A percentile compares a stretch with the other conserved stretches of the same genome.
These are phyloP conservation scores for Caenorhabditis imperialis DNA, from an alignment of 2,888 invertebrate genomes.

Conservation along the genomic window DNA sequence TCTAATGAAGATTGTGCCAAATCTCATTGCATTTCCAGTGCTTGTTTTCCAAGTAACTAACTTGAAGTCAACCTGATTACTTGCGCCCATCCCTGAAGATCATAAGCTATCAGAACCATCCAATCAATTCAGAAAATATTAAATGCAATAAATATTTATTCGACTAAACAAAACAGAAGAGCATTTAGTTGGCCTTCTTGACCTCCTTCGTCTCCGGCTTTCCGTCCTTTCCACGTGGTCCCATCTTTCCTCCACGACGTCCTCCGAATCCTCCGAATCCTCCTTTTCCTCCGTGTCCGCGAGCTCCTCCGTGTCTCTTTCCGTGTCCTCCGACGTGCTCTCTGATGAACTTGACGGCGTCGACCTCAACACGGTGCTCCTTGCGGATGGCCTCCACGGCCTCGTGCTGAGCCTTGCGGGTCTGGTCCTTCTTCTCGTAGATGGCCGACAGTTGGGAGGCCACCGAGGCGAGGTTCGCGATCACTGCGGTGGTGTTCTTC, in stretches of 20 bases:
- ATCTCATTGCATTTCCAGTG: too few relatives aligned
- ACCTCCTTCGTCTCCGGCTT: too few relatives aligned
- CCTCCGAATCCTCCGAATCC: background rate
- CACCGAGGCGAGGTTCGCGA: conserved; percentile 26
- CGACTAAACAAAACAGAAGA: background rate
- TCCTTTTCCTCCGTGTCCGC: background rate
- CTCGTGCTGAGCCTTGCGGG: conserved; percentile 13
- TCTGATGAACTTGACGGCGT: conserved; percentile 21
- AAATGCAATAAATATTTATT: background rate
- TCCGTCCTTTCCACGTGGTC: background rate
- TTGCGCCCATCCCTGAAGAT: too few relatives aligned
- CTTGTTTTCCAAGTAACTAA: too few relatives aligned
- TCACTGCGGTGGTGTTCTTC: conserved; percentile 40
- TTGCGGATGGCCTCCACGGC: conserved; percentile 14
- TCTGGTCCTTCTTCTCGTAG: conserved; percentile 24
- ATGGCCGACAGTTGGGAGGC: conserved; percentile 6
- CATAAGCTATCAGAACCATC: too few relatives aligned
- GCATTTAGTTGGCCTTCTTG: background rate
- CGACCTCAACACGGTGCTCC: conserved; percentile 10
- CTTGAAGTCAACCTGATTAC: too few relatives aligned
- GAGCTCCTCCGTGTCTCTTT: background rate
- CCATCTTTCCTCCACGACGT: background rate
- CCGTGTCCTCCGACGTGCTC: background rate
- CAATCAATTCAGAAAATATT: background rate
- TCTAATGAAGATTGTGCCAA: too few relatives aligned